These are phyloP conservation scores for Pterophyllum scalare DNA, from an alignment of 2,113 vertebrate genomes.

Conservation along the genomic window DNA sequence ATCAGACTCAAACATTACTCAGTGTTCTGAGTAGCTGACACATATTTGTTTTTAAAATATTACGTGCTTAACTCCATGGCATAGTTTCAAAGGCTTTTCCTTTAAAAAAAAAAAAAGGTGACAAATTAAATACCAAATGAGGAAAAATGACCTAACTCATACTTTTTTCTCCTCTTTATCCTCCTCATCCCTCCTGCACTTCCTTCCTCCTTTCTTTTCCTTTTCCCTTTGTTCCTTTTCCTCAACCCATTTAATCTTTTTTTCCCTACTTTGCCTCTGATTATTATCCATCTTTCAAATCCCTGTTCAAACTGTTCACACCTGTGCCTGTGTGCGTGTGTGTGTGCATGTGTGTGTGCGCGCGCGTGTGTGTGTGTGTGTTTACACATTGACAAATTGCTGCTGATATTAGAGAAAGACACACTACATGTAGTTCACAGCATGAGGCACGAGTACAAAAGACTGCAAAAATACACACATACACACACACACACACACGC, in stretches of 20 bases:
- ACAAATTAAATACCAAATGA: not conserved
- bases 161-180: not conserved
- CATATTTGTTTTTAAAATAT: not conserved
- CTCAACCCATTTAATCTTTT: not conserved
- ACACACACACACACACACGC: not conserved
- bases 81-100: not conserved
- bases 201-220: not conserved
- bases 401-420: conserved; percentile 12
- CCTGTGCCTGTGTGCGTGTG: not conserved
- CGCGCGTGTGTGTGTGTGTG: not conserved
- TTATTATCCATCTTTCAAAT: not conserved
- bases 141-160: not conserved
- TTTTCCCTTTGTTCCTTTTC: not conserved
- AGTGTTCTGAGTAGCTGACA: not conserved
- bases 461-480: not conserved
- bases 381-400: not conserved
- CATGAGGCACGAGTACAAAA: not conserved
- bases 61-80: not conserved
- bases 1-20: not conserved
- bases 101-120: not conserved
- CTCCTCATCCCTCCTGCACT: not conserved
- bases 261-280: not conserved
- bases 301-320: not conserved
- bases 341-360: not conserved
- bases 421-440: conserved; percentile 4